Conservation (phyloP, 2,113 vertebrate genomes). For the Callipepla californica region DNA sequence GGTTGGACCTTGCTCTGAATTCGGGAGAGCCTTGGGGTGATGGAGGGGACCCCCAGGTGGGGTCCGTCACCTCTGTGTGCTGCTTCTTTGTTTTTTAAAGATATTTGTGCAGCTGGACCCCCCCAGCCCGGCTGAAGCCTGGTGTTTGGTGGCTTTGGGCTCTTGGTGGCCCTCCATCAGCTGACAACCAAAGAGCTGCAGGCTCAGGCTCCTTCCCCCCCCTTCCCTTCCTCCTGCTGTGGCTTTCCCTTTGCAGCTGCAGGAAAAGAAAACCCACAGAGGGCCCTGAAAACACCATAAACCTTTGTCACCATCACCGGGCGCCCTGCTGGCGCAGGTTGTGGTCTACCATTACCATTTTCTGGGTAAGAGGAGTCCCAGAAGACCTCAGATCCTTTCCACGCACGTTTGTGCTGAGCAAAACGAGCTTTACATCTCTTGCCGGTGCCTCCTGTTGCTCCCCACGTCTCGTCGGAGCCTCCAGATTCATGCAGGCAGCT, state of each 20-base stretch:
- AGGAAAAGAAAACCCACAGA: background rate
- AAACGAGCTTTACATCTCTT: background rate
- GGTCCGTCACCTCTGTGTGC: background rate
- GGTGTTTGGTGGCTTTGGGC: rapidly evolving
- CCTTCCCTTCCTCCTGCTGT: background rate
- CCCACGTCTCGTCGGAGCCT: background rate
- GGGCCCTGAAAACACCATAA: rapidly evolving
- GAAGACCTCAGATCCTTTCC: background rate
- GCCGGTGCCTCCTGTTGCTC: rapidly evolving
- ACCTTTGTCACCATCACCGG: background rate
- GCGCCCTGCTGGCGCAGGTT: background rate
- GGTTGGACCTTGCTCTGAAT: background rate
- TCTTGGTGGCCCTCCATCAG: rapidly evolving
- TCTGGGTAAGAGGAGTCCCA: background rate
- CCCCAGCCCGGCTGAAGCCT: background rate
- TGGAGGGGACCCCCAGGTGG: background rate
- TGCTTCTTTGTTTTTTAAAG: background rate
- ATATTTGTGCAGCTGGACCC: background rate
- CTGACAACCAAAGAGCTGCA: background rate
- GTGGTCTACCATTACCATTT: background rate
- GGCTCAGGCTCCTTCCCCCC: background rate
- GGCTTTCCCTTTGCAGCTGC: background rate
- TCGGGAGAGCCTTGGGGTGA: background rate
- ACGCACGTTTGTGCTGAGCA: rapidly evolving
- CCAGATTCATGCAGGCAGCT: background rate